A percentile compares a stretch with the other conserved stretches of the same genome.
Conservation (phyloP, 2,113 vertebrate genomes). For the Psilopogon haemacephalus region DNA sequence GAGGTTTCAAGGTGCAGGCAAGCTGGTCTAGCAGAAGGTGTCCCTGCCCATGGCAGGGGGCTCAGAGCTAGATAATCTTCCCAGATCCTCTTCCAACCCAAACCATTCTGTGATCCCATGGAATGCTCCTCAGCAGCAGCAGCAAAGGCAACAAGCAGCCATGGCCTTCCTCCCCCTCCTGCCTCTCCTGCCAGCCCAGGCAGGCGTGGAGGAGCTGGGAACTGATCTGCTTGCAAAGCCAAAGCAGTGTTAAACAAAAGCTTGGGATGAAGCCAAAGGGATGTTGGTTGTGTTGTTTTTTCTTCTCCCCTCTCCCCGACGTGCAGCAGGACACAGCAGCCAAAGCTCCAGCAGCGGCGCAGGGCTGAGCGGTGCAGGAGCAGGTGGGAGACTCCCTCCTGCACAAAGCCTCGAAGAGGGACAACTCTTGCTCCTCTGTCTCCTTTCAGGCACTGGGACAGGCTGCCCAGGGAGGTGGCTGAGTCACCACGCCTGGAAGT, state of each 20-base stretch:
- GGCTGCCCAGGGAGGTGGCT: too few species aligned
- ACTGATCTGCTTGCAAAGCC: neutral
- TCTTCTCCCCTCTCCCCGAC: neutral
- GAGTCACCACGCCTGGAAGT: too few species aligned
- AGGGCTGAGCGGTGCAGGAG: neutral
- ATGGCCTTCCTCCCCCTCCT: neutral
- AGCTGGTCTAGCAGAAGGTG: neutral
- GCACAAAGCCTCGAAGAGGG: too few species aligned
- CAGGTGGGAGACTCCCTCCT: neutral
- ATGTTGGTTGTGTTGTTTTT: too few species aligned
- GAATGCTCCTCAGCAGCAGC: neutral
- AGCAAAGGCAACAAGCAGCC: neutral
- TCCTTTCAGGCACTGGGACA: too few species aligned
- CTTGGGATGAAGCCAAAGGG: neutral
- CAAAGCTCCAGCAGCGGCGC: neutral
- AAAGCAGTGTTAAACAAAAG: neutral
- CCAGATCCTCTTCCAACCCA: too few species aligned
- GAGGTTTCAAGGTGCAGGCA: neutral
- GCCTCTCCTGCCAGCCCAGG: neutral
- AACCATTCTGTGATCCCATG: too few species aligned
- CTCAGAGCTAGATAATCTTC: too few species aligned
- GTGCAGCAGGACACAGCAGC: neutral
- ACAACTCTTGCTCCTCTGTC: too few species aligned
- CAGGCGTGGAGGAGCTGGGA: neutral
- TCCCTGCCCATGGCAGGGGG: too few species aligned